phyloP scores from a whole-genome alignment of 1,140 invertebrate species.

The Coelopa frigida region DNA sequence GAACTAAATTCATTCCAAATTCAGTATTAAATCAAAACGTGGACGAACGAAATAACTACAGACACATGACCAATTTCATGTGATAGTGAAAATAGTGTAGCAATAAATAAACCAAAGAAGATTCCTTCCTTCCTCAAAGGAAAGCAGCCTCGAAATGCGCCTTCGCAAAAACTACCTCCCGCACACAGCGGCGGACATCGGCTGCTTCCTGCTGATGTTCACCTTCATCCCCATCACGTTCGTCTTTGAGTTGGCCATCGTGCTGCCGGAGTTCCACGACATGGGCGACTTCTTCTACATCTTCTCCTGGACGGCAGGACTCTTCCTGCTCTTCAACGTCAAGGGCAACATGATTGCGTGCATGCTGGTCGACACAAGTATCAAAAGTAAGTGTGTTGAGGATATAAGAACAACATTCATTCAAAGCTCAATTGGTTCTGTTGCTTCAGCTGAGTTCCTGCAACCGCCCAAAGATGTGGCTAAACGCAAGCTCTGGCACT shows the following conservation, averaged over 20 bases:
- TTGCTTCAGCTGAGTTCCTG: slow-evolving; percentile 6
- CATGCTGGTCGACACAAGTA: slow-evolving; percentile 35
- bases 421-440: background rate
- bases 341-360: slow-evolving; percentile 44
- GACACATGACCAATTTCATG: no score
- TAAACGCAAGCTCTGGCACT: slow-evolving; percentile 14
- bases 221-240: slow-evolving; percentile 35
- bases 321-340: slow-evolving; percentile 54
- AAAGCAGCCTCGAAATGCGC: no score
- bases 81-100: no score
- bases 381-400: slow-evolving; percentile 20
- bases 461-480: slow-evolving; percentile 10
- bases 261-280: slow-evolving; percentile 56
- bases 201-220: slow-evolving; percentile 28
- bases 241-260: slow-evolving; percentile 54
- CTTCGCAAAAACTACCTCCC: slow-evolving; percentile 32
- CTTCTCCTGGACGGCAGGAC: slow-evolving; percentile 53
- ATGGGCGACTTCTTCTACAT: slow-evolving; percentile 32
- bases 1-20: no score
- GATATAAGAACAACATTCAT: slow-evolving; percentile 2
- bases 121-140: background rate
- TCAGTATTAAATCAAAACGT: no score
- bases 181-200: slow-evolving; percentile 24
- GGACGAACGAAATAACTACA: no score
- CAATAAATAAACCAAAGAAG: no score